phyloP scores from a whole-genome alignment of 2,113 vertebrate genomes.

The Capreolus pygargus region DNA sequence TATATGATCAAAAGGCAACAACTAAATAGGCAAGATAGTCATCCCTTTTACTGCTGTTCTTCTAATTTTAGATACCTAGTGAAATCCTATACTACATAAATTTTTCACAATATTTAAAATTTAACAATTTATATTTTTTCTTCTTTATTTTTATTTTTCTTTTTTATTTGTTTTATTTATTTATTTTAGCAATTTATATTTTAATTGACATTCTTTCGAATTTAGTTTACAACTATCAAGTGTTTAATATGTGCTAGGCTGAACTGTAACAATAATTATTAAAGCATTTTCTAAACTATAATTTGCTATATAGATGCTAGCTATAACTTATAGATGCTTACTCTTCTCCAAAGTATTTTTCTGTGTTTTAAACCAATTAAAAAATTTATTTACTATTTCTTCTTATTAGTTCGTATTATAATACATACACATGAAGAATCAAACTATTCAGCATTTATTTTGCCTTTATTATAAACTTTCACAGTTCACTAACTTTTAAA shows the following conservation, averaged over 20 bases:
- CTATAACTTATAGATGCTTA: neutral
- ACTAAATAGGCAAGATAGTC: neutral
- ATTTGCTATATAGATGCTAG: neutral
- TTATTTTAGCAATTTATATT: neutral
- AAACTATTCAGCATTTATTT: neutral
- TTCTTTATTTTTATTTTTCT: too few relatives aligned
- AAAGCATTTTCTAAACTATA: constrained; percentile 40
- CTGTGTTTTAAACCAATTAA: constrained; percentile 13
- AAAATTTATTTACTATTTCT: constrained; percentile 30
- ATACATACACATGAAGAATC: neutral
- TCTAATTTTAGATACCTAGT: neutral
- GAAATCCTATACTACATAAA: constrained; percentile 29
- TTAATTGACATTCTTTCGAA: neutral
- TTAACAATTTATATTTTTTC: neutral
- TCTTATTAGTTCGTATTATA: neutral
- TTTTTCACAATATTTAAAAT: constrained; percentile 39
- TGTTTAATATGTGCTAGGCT: neutral
- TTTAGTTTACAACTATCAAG: neutral
- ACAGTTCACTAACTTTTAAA: constrained; percentile 1
- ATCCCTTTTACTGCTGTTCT: neutral
- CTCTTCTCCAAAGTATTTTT: constrained; percentile 21
- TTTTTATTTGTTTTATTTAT: too few relatives aligned
- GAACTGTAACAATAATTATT: constrained; percentile 36
- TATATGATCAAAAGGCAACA: neutral
- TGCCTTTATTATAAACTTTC: constrained; percentile 18